These are phyloP conservation scores for Cosmia trapezina DNA, from an alignment of 2,888 invertebrate genomes.

Conservation along the genomic window DNA sequence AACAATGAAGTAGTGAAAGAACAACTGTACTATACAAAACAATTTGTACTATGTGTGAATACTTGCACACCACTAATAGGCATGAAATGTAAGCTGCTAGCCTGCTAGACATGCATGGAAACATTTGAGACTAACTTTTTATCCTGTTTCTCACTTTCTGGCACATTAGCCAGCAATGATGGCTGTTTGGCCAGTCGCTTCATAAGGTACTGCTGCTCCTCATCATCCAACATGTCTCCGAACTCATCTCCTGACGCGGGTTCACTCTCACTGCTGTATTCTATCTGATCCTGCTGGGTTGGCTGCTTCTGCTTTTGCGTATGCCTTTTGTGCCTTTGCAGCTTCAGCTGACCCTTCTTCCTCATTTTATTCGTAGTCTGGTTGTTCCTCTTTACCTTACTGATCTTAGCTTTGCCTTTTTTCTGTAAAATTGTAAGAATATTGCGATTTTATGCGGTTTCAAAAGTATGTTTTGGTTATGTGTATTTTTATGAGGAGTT, in stretches of 20 bases:
- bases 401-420: conserved; percentile 89
- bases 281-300: conserved; percentile 71
- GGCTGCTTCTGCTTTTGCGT: conserved; percentile 81
- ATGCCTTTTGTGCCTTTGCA: conserved; percentile 84
- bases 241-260: conserved; percentile 88
- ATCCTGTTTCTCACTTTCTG: conserved; percentile 76
- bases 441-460: conserved; percentile 4
- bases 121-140: conserved; percentile 67
- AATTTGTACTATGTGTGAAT: background rate
- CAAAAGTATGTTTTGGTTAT: conserved; percentile 46
- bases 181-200: conserved; percentile 84
- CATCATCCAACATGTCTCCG: conserved; percentile 90
- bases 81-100: background rate
- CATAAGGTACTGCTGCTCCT: conserved; percentile 89
- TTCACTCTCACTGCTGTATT: conserved; percentile 87
- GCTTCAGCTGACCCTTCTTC: conserved; percentile 88
- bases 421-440: conserved; percentile 78
- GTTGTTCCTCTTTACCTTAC: conserved; percentile 90
- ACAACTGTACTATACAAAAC: background rate
- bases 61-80: too few relatives aligned
- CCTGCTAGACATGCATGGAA: background rate
- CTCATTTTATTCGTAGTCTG: conserved; percentile 90
- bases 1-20: background rate
- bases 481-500: conserved; percentile 4
- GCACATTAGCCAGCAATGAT: conserved; percentile 81